phyloP scores from a whole-genome alignment of 2,888 invertebrate genomes.

The Onchidella celtica region DNA sequence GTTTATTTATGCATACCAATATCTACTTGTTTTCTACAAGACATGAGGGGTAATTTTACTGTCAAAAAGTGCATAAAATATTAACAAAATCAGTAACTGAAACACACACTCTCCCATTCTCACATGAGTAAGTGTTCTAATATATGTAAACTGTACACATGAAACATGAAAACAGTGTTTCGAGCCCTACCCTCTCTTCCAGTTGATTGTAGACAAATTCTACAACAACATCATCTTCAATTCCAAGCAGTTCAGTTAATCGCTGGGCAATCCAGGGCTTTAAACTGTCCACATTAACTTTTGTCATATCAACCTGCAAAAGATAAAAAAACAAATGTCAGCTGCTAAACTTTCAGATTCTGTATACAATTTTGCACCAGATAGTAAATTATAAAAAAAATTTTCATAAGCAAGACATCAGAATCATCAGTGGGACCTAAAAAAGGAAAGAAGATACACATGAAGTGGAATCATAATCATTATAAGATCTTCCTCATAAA shows the following conservation, averaged over 20 bases:
- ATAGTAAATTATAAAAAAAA: too few species aligned
- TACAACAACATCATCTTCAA: conserved; percentile 99
- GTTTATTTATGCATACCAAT: too few species aligned
- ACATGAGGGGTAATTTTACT: too few species aligned
- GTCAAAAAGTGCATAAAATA: neutral
- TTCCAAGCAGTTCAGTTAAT: conserved; percentile 96
- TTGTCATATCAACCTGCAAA: conserved; percentile 95
- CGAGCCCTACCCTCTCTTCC: conserved; percentile 83
- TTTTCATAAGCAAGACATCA: too few species aligned
- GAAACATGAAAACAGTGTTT: neutral
- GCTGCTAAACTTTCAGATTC: too few species aligned
- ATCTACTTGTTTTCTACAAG: too few species aligned
- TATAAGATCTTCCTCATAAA: too few species aligned
- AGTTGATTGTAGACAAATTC: conserved; percentile 99
- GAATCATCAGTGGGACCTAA: too few species aligned
- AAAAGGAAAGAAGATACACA: too few species aligned
- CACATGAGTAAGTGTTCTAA: conserved; percentile 22
- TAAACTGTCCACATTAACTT: conserved; percentile 97
- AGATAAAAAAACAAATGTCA: conserved; percentile 7
- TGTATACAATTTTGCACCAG: too few species aligned
- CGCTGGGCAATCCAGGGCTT: conserved; percentile 99
- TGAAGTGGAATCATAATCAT: too few species aligned
- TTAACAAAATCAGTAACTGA: neutral
- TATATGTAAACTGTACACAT: conserved; percentile 8
- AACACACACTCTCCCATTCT: conserved; percentile 13